Evolutionary conservation across 2,888 invertebrate species (phyloP), one percentile per base, ranked within the genome.

Genomic region (Lithosia quadra): DNA sequence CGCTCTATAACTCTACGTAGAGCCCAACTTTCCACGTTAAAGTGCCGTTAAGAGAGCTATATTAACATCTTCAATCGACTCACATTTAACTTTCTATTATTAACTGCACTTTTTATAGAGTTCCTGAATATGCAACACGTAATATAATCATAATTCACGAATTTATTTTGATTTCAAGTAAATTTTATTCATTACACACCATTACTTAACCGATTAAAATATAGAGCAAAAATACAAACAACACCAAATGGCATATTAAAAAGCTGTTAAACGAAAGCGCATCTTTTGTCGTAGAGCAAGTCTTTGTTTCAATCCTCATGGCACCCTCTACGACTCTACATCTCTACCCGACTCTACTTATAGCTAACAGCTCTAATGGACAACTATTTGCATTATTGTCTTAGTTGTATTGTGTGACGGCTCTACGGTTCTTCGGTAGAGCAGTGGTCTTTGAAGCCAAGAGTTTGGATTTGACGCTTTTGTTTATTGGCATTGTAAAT

Each of bases 301-400:
- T 59, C 56, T 67, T 78, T 80, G 80, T 76, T 57, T 67, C 63
- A 5, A 80, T 82, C 68, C 71, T 77, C 68, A 78, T 75, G 75
- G 70, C 69, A 59, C 79, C 77, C 43, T 68, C 59, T 18, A 49
- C 49, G 49, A n/a, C 57, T 22, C 58, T 39, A 71, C 68, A 64
- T 68, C 70, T 34, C 57, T 56, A 36, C 53, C 24, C 65, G 75
- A 69, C 68, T 69, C 69, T 71, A 70, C 70, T 71, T 75, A 73
- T 71, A 66, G 67, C 69, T 76, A 71, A 77, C 67, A 72, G 71
- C 67, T 59, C 76, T 80, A 80, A 78, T 80, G 78, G 77, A 70
- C 74, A 80, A 80, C 79, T 79, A 79, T 79, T 79, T 79, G 73
- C 71, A 73, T 80, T 63, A 79, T 79, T 79, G 79, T 78, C 61